Evolutionary conservation across 2,888 invertebrate genomes (phyloP).

Genomic region (Muscina levida): DNA sequence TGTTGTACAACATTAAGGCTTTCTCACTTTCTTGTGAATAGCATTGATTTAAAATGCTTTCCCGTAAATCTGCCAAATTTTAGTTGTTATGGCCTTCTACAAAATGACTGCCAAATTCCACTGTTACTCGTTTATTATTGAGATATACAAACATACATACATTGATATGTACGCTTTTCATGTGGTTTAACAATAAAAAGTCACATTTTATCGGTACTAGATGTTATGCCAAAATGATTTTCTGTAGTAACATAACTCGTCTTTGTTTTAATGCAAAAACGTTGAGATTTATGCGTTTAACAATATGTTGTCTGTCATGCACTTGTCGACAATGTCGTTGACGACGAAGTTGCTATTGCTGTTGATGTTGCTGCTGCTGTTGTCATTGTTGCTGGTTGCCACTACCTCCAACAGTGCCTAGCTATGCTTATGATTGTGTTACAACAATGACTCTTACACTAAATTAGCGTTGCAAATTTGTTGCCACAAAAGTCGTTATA

Average conservation of each 20-base stretch:
- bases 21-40: too few species aligned
- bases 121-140: too few species aligned
- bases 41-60: too few species aligned
- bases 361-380: constrained; percentile 45
- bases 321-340: constrained; percentile 30
- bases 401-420: constrained; percentile 30
- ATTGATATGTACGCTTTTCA: too few species aligned
- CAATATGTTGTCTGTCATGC: constrained; percentile 49
- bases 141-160: too few species aligned
- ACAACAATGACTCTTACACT: constrained; percentile 69
- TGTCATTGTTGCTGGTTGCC: constrained; percentile 27
- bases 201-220: constrained; percentile 46
- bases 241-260: constrained; percentile 35
- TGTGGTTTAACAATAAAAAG: constrained; percentile 26
- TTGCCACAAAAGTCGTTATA: constrained; percentile 70
- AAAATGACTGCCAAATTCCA: too few species aligned
- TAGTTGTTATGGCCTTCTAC: too few species aligned
- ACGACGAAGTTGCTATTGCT: constrained; percentile 3
- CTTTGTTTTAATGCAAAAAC: constrained; percentile 45
- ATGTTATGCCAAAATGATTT: constrained; percentile 49
- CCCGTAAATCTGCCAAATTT: too few species aligned
- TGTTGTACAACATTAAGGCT: too few species aligned
- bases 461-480: constrained; percentile 78
- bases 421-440: constrained; percentile 22
- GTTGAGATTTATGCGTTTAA: constrained; percentile 60